These are phyloP conservation scores for Chouioia cunea DNA, from an alignment of 2,888 invertebrate species.

Conservation along the genomic window DNA sequence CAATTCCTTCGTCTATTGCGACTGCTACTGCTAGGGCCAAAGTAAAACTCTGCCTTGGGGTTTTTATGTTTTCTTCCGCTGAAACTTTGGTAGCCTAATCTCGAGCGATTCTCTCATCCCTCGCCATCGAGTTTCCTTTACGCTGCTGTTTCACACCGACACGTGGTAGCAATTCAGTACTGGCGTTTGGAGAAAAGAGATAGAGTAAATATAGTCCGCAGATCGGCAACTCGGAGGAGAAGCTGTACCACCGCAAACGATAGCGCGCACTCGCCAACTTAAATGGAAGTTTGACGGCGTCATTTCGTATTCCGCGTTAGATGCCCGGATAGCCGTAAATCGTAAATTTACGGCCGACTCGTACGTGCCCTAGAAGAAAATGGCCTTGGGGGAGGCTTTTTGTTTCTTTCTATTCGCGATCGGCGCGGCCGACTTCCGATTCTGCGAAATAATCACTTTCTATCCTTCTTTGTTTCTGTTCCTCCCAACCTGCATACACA, in stretches of 20 bases:
- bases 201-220: not conserved
- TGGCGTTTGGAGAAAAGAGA: not conserved
- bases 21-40: not conserved
- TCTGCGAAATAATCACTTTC: slow-evolving; percentile 43
- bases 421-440: slow-evolving; percentile 42
- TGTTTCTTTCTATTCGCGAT: not conserved
- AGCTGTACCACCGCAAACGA: slow-evolving; percentile 22
- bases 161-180: slow-evolving; percentile 33
- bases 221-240: slow-evolving; percentile 1
- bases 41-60: not conserved
- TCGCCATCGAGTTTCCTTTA: not conserved
- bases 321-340: slow-evolving; percentile 52
- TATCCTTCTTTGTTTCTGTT: not conserved
- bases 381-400: slow-evolving; percentile 39
- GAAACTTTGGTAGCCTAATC: slow-evolving; percentile 32
- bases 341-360: slow-evolving; percentile 53
- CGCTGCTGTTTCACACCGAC: slow-evolving; percentile 6
- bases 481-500: not conserved
- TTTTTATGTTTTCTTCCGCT: slow-evolving; percentile 3
- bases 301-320: slow-evolving; percentile 53
- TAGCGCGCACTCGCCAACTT: slow-evolving; percentile 45
- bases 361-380: slow-evolving; percentile 51
- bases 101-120: not conserved
- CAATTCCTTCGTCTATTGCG: slow-evolving; percentile 9
- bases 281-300: slow-evolving; percentile 50